A percentile compares a stretch with the other conserved stretches of the same genome.
These are phyloP conservation scores for Nomada fabriciana DNA, from an alignment of 2,888 invertebrate genomes.

Conservation along the genomic window DNA sequence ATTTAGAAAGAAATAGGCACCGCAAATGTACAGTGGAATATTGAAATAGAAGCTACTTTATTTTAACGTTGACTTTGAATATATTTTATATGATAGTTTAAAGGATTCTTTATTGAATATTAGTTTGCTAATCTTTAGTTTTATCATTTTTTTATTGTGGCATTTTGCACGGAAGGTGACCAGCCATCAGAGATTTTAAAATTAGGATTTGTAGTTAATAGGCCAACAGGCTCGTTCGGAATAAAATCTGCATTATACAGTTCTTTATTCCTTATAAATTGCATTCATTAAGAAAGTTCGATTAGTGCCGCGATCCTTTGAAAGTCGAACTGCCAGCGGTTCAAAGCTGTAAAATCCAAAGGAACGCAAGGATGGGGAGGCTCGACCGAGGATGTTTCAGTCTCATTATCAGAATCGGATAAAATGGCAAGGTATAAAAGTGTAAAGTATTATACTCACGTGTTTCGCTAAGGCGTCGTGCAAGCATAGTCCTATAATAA, in stretches of 20 bases:
- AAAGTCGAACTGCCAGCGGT: constrained; percentile 67
- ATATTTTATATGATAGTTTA: no score
- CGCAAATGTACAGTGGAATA: no score
- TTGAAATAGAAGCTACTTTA: no score
- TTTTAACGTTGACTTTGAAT: no score
- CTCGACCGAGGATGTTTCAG: constrained; percentile 65
- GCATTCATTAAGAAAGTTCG: constrained; percentile 42
- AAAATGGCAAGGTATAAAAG: background rate
- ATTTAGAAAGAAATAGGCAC: no score
- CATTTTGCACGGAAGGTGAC: background rate
- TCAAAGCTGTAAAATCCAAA: constrained; percentile 75
- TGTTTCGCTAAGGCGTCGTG: constrained; percentile 86
- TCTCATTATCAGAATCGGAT: constrained; percentile 64
- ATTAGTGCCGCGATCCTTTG: constrained; percentile 46
- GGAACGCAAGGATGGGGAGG: constrained; percentile 75
- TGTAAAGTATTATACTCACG: constrained; percentile 85
- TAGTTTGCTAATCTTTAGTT: background rate
- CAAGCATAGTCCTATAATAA: constrained; percentile 86
- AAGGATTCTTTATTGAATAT: background rate
- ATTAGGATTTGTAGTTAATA: constrained; percentile 22
- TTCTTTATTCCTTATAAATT: constrained; percentile 46
- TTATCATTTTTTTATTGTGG: background rate
- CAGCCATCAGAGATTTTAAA: constrained; percentile 1
- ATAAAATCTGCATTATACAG: constrained; percentile 34
- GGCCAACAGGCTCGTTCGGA: background rate